Percentiles rank a stretch among this genome's conserved stretches.
Conservation (phyloP, 2,797 vertebrate genomes). For the Fistularia tabacaria region DNA sequence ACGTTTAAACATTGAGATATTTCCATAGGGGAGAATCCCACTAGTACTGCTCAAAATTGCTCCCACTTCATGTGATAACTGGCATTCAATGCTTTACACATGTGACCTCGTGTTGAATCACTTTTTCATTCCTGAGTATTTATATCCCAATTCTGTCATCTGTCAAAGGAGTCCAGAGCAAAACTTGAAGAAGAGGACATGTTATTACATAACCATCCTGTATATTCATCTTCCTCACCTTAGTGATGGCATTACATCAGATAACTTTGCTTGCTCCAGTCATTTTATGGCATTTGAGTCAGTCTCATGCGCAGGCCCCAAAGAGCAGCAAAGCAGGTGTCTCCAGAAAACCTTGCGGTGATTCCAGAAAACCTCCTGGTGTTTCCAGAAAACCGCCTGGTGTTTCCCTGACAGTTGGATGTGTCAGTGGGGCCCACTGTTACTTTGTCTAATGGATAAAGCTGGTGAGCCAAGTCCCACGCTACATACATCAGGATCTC, state of each 20-base stretch:
- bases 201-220: constrained; percentile 44
- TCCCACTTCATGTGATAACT: constrained; percentile 19
- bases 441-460: constrained; percentile 29
- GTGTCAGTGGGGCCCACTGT: constrained; percentile 36
- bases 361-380: constrained; percentile 25
- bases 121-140: constrained; percentile 19
- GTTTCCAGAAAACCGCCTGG: constrained; percentile 27
- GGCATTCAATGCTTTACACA: constrained; percentile 19
- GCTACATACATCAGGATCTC: constrained; percentile 54
- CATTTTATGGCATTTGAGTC: constrained; percentile 26
- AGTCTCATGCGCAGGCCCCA: constrained; percentile 23
- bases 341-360: constrained; percentile 47
- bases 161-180: constrained; percentile 27
- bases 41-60: background rate
- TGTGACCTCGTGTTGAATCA: constrained; percentile 27
- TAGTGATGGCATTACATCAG: constrained; percentile 48
- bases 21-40: background rate
- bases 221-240: constrained; percentile 44
- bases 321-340: constrained; percentile 45
- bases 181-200: constrained; percentile 33
- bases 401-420: constrained; percentile 40
- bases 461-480: constrained; percentile 19
- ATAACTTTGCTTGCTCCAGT: constrained; percentile 27
- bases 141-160: constrained; percentile 40
- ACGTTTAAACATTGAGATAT: constrained; percentile 8